Percentiles rank a stretch among this genome's conserved stretches.
Evolutionary conservation across 2,797 vertebrate genomes (phyloP).

Genomic region (Rallus crepitans): DNA sequence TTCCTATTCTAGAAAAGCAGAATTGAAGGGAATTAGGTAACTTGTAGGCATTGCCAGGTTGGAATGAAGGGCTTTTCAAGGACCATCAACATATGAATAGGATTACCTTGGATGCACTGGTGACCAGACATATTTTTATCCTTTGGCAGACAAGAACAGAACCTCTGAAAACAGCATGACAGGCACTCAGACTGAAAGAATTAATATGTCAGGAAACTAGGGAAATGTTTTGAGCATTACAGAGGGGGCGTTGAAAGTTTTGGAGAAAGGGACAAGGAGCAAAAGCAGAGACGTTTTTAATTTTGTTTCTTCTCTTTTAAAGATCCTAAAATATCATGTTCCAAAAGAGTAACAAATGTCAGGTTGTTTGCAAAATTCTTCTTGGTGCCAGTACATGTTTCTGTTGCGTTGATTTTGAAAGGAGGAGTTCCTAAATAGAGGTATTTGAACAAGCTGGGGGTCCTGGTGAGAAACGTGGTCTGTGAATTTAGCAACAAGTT

Average conservation of each 20-base stretch:
- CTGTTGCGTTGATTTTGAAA: background rate
- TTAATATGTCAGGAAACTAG: background rate
- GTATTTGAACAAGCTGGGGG: background rate
- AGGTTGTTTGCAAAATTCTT: background rate
- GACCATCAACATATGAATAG: conserved; percentile 40
- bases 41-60: background rate
- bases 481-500: background rate
- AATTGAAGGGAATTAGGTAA: conserved; percentile 26
- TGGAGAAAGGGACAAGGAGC: background rate
- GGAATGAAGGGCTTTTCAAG: conserved; percentile 50
- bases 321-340: background rate
- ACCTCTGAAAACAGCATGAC: background rate
- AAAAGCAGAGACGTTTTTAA: background rate
- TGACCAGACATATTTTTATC: conserved; percentile 57
- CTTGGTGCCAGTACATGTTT: background rate
- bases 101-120: conserved; percentile 52
- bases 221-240: background rate
- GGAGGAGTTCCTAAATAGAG: background rate
- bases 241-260: background rate
- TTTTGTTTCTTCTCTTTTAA: background rate
- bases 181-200: background rate
- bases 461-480: background rate
- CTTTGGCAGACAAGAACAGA: background rate
- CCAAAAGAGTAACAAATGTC: background rate
- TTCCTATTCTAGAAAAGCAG: background rate